Percentiles rank a stretch among this genome's conserved stretches.
These are phyloP conservation scores for Digitonthophagus gazella DNA, from an alignment of 2,888 invertebrate species.

Conservation along the genomic window DNA sequence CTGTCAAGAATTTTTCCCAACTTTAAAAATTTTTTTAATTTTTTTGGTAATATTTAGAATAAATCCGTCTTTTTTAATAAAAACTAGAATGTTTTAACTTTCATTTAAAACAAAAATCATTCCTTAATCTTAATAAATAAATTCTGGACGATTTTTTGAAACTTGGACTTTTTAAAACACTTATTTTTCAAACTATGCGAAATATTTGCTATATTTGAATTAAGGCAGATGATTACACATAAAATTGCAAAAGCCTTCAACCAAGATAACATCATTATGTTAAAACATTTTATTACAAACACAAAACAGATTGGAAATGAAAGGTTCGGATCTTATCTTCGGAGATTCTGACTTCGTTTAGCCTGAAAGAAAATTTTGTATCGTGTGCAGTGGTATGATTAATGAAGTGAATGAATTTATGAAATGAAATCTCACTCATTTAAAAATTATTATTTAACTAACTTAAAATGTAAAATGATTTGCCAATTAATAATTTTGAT, in stretches of 20 bases:
- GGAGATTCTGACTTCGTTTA: slow-evolving; percentile 18
- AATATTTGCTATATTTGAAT: background rate
- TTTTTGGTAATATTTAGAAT: too few species aligned
- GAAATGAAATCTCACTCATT: background rate
- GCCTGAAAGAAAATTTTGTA: slow-evolving; percentile 18
- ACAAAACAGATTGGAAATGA: slow-evolving; percentile 37
- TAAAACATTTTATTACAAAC: slow-evolving; percentile 33
- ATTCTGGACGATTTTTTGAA: too few species aligned
- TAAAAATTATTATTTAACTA: background rate
- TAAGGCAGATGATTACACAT: background rate
- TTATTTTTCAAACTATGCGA: background rate
- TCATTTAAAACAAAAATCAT: too few species aligned
- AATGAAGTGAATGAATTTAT: slow-evolving; percentile 2
- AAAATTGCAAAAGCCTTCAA: slow-evolving; percentile 23
- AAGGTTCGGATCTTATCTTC: slow-evolving; percentile 29
- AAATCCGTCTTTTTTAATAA: too few species aligned
- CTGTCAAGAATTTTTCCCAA: too few species aligned
- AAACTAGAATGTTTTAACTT: too few species aligned
- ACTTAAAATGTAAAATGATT: background rate
- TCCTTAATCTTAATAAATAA: too few species aligned
- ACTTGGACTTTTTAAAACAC: too few species aligned
- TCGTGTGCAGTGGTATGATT: slow-evolving; percentile 19
- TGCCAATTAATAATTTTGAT: background rate
- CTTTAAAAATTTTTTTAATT: too few species aligned
- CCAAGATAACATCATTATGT: slow-evolving; percentile 20